Evolutionary conservation across 2,888 invertebrate genomes (phyloP), one percentile per base, ranked within the genome.

Genomic region (Pterostichus niger): DNA sequence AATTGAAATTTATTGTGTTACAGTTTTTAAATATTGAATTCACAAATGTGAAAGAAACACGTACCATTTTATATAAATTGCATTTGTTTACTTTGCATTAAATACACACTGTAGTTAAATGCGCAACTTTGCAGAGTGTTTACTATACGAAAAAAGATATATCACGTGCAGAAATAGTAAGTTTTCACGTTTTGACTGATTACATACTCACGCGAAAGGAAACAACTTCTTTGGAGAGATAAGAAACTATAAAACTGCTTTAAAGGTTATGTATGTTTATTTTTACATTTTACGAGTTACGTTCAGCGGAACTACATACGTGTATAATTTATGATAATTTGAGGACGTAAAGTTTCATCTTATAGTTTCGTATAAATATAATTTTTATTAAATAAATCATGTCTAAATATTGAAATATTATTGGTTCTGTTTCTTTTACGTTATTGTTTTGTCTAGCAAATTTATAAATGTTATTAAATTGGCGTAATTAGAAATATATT

Each of bases 221-320:
- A 71, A 71, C 40, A 15, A 71, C 44, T 71, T 44, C 44, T 71
- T 71, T 44, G 9, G 1, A 13, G 13, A 64, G 68, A 71, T 71
- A 71, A 71, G 68, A 40, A 71, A 40, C 68, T 15, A 64, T 64
- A 71, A 71, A 71, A 71, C 46, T 71, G 64, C 64, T 64, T 64
- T 64, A 44, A 71, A 71, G 68, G 68, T 71, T 71, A 44, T 71
- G 68, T 44, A 71, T 71, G 68, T 44, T 17, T 24, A 44, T 40
- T 71, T 71, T 71, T 68, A 44, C 44, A 33, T 71, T 64, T 71
- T 64, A 64, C 64, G 35, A 64, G 64, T 11, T 61, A 61, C 31
- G 61, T 35, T 64, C 13, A 33, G 31, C 44, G 68, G 68, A 71
- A 46, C 68, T 15, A 71, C 44, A 44, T 44, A 71, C 44, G 44